Evolutionary conservation across 53 echinoderm and acorn worm genomes (phyloP), one percentile per base, ranked within the genome.

Genomic region (Arbacia lixula): DNA sequence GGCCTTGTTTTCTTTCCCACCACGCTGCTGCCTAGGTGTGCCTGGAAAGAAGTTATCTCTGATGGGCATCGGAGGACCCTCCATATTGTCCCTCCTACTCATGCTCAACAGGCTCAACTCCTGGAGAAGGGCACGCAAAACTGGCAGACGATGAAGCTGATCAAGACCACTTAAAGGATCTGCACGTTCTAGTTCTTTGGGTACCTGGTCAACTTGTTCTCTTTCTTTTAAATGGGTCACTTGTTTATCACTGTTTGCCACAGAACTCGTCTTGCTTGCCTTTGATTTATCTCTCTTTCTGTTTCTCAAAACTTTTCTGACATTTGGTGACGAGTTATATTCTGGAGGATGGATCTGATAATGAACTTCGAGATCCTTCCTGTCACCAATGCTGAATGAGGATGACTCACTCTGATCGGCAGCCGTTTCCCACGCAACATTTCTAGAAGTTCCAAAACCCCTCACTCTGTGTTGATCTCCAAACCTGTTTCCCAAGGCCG

Each of bases 101-200:
- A 97, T 69, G 42, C 43, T 69, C 43, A 97, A 72, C 46, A 90
- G 54, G 73, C 92, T 85, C 30, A 97, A 77, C 69, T 97, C 98
- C 43, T 86, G 76, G 5, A 97, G 80, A 28, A 94, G 75, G 5
- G 98, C 94, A 53, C 72, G 84, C 35, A 97, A 83, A 56, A 97
- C 86, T 29, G 98, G 98, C 66, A 97, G 66, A 56, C 69, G 71
- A 12, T 76, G 46, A 19, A 66, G 83, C 28, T 81, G 20, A n/a
- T 56, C 77, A 24, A 77, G 3, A 10, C 25, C 46, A 78, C 3
- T 41, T 5, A 42, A 4, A 12, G 40, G 0, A 26, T 29, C 29
- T 43, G 12, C 29, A 20, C 49, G 14, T 10, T 28, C 31, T 9
- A 12, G 5, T 78, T 22, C 57, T 57, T 78, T 39, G 21, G 36